Evolutionary conservation across 2,113 vertebrate species (phyloP).

Genomic region (Colistium nudipinnis): DNA sequence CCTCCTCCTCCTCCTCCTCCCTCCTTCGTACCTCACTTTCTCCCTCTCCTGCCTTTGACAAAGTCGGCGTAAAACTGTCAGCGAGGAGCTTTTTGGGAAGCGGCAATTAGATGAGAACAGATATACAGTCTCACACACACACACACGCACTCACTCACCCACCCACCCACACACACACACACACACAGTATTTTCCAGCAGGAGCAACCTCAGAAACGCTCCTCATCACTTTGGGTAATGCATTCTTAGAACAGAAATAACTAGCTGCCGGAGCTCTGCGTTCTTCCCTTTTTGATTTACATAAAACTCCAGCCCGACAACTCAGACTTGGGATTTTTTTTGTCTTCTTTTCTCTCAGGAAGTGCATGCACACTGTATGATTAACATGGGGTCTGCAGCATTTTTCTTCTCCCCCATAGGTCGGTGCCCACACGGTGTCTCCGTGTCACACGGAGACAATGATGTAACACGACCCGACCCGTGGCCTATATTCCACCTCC

Average conservation of each 20-base stretch:
- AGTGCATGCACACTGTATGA: not conserved
- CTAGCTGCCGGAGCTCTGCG: constrained; percentile 30
- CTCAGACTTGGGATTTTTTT: constrained; percentile 14
- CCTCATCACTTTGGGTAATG: constrained; percentile 52
- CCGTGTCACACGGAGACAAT: constrained; percentile 13
- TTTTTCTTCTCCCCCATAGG: not conserved
- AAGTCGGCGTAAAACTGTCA: constrained; percentile 53
- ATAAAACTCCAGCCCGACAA: constrained; percentile 25
- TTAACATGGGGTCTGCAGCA: too few species aligned
- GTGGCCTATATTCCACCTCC: constrained; percentile 36
- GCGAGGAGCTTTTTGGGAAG: constrained; percentile 42
- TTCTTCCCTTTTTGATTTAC: constrained; percentile 42
- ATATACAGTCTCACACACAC: not conserved
- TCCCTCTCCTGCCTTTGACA: constrained; percentile 48
- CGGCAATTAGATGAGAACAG: constrained; percentile 57
- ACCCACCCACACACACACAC: not conserved
- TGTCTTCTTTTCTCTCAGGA: not conserved
- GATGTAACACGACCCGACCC: constrained; percentile 37
- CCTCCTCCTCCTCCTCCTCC: constrained; percentile 14
- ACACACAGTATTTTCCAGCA: constrained; percentile 34
- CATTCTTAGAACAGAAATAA: constrained; percentile 52
- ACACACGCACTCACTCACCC: not conserved
- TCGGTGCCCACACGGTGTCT: constrained; percentile 29
- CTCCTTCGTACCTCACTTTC: constrained; percentile 40
- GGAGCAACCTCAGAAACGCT: constrained; percentile 43